Evolutionary conservation across 2,888 invertebrate species (phyloP).

Genomic region (Deilephila elpenor): DNA sequence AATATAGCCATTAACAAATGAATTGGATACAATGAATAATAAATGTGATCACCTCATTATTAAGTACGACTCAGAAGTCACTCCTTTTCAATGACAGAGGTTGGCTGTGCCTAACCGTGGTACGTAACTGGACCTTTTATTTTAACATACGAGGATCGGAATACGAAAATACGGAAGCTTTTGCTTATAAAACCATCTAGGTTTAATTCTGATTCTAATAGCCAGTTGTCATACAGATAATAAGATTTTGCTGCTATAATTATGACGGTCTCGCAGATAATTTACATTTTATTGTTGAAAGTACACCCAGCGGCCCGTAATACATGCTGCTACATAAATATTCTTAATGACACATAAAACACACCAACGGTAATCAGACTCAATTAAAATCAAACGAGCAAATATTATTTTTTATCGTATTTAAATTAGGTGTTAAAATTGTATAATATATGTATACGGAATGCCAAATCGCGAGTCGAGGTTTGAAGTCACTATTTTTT

Average conservation of each 20-base stretch:
- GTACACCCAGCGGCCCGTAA: background rate
- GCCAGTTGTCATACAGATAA: background rate
- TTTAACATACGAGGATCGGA: too few species aligned
- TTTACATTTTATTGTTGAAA: conserved; percentile 23
- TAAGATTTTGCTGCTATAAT: background rate
- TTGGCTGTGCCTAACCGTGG: too few species aligned
- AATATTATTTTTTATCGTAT: conserved; percentile 29
- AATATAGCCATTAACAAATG: too few species aligned
- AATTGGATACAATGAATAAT: too few species aligned
- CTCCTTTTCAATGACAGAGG: too few species aligned
- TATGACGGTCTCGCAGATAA: background rate
- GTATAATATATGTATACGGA: conserved; percentile 36
- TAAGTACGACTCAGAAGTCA: too few species aligned
- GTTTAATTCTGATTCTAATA: background rate
- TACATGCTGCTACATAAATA: background rate
- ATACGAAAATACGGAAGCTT: background rate
- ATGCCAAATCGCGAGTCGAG: conserved; percentile 38
- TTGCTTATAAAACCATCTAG: background rate
- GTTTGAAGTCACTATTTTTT: conserved; percentile 32
- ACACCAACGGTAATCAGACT: background rate
- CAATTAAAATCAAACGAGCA: background rate
- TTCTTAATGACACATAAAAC: conserved; percentile 7
- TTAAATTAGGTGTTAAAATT: conserved; percentile 37
- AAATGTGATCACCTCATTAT: too few species aligned
- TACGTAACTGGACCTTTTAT: background rate